Conservation (phyloP, 1,140 invertebrate genomes). For the Tenebrio molitor region DNA sequence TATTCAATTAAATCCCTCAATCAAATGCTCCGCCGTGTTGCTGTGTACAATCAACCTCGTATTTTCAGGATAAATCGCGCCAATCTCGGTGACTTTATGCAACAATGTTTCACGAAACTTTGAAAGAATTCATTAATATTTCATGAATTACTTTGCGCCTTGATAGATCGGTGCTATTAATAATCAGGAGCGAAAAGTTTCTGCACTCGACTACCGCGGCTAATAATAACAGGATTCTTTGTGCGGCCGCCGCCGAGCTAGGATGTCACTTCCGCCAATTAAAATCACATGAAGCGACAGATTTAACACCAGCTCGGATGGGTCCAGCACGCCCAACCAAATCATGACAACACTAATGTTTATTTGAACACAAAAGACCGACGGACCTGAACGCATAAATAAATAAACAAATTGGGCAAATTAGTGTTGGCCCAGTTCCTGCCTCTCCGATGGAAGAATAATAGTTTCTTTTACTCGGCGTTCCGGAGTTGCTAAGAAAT, state of each 20-base stretch:
- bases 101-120: constrained; percentile 34
- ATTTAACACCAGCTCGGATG: background rate
- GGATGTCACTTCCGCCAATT: background rate
- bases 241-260: background rate
- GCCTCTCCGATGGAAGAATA: constrained; percentile 3
- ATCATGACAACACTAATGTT: too few species aligned
- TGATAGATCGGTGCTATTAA: constrained; percentile 18
- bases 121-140: constrained; percentile 40
- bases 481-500: background rate
- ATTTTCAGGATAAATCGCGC: constrained; percentile 33
- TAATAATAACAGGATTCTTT: background rate
- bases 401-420: background rate
- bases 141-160: constrained; percentile 21
- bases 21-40: constrained; percentile 49
- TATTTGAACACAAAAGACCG: too few species aligned
- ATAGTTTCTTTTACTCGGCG: constrained; percentile 13
- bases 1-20: constrained; percentile 58
- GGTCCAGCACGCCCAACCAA: background rate
- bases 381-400: too few species aligned
- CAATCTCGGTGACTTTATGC: constrained; percentile 28
- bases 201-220: background rate
- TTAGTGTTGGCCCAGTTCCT: background rate
- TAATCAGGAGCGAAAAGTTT: constrained; percentile 3
- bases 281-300: background rate
- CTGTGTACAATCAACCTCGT: constrained; percentile 19